Evolutionary conservation across 2,113 vertebrate species (phyloP).

Genomic region (Oceanites oceanicus): DNA sequence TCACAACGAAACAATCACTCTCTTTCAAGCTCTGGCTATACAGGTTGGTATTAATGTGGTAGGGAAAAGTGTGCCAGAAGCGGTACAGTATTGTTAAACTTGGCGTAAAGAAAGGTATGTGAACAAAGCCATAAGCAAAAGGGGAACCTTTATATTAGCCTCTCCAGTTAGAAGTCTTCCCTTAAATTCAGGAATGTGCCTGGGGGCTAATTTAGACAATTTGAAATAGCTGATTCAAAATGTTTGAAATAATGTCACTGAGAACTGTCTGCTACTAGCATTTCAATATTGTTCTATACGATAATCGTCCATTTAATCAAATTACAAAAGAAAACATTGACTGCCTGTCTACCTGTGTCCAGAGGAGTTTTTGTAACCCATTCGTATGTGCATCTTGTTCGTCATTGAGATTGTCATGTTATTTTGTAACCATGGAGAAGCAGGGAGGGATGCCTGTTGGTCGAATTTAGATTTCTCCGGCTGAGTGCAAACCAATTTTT

Average conservation of each 20-base stretch:
- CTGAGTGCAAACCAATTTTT: constrained; percentile 68
- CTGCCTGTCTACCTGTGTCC: constrained; percentile 15
- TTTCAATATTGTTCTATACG: background rate
- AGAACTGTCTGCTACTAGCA: background rate
- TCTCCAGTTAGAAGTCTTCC: background rate
- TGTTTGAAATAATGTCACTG: background rate
- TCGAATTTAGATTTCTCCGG: constrained; percentile 63
- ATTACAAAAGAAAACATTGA: background rate
- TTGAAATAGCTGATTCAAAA: background rate
- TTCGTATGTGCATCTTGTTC: constrained; percentile 42
- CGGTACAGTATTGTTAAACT: background rate
- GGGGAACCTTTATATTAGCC: background rate
- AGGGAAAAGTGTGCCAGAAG: background rate
- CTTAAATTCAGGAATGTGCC: background rate
- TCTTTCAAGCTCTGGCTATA: background rate
- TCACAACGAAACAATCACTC: background rate
- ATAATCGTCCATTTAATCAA: background rate
- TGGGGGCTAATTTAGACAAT: background rate
- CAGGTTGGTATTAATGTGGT: background rate
- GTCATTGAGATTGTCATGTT: constrained; percentile 50
- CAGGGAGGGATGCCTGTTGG: constrained; percentile 42
- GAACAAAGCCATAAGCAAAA: background rate
- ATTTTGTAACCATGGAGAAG: constrained; percentile 67
- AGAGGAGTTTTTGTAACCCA: constrained; percentile 30
- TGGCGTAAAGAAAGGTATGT: background rate